Conservation (phyloP, 2,888 invertebrate genomes). For the Drosophila neutralis region DNA sequence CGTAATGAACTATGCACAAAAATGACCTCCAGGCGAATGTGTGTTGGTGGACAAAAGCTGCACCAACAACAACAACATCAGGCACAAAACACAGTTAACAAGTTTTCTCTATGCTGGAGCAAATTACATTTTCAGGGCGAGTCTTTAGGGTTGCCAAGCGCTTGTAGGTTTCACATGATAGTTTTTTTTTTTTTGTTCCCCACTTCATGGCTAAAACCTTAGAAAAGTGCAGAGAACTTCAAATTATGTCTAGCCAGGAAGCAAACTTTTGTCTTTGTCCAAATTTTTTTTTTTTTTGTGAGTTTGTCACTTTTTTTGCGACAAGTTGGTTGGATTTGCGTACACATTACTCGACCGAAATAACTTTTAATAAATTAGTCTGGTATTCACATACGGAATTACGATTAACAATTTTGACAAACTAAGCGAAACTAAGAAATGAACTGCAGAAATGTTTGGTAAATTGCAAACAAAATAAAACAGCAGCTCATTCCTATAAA, state of each 20-base stretch:
- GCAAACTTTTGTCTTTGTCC: constrained; percentile 70
- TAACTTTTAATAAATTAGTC: constrained; percentile 28
- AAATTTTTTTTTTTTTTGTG: constrained; percentile 48
- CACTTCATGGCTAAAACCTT: constrained; percentile 29
- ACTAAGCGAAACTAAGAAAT: neutral
- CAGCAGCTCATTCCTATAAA: neutral
- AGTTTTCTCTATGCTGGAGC: constrained; percentile 61
- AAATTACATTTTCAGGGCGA: constrained; percentile 67
- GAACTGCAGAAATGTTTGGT: neutral
- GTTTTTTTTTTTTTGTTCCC: constrained; percentile 19
- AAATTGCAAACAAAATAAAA: neutral
- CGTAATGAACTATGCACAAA: constrained; percentile 79
- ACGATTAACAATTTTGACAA: neutral
- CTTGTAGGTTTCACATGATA: constrained; percentile 47
- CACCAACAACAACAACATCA: constrained; percentile 32
- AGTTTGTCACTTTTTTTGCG: constrained; percentile 10
- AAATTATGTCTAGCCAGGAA: constrained; percentile 80
- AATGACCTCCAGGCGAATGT: constrained; percentile 70
- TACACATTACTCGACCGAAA: constrained; percentile 21
- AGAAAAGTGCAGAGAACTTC: constrained; percentile 37
- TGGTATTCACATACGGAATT: constrained; percentile 13
- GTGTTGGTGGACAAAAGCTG: constrained; percentile 60
- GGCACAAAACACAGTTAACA: constrained; percentile 52
- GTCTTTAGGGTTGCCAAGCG: constrained; percentile 62
- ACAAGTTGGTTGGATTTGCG: constrained; percentile 26